A percentile compares a stretch with the other conserved stretches of the same genome.
phyloP scores from a whole-genome alignment of 2,113 vertebrate genomes.

The Megaceryle maxima region DNA sequence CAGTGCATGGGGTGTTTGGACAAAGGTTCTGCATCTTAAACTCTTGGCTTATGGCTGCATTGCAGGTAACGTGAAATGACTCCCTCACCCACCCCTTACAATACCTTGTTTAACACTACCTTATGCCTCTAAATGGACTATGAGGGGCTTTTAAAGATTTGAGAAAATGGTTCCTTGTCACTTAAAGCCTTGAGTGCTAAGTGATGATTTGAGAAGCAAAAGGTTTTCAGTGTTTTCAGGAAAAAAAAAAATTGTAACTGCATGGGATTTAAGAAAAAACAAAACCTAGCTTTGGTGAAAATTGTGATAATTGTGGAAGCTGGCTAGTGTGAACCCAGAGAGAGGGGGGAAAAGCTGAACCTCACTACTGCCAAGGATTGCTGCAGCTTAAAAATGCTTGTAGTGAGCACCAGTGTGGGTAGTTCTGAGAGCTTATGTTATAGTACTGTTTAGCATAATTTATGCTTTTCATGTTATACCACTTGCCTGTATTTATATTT shows the following conservation, averaged over 20 bases:
- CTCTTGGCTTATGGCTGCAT: not conserved
- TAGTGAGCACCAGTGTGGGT: accelerated
- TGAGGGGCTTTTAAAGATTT: not conserved
- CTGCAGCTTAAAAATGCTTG: not conserved
- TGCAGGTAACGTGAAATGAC: not conserved
- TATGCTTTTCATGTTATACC: not conserved
- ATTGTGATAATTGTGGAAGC: not conserved
- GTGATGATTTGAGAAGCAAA: not conserved
- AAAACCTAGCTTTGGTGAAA: not conserved
- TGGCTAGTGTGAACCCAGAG: not conserved
- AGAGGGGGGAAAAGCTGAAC: not conserved
- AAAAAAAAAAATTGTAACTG: accelerated
- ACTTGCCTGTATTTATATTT: not conserved
- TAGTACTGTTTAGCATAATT: not conserved
- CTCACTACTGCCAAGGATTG: not conserved
- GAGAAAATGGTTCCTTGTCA: not conserved
- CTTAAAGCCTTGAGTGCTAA: not conserved
- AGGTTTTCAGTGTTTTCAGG: not conserved
- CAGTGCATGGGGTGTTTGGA: not conserved
- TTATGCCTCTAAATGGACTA: not conserved
- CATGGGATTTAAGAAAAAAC: not conserved
- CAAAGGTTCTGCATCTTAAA: not conserved
- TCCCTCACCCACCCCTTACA: not conserved
- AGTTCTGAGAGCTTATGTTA: not conserved
- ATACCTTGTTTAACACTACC: not conserved